Conservation (phyloP, 2,888 invertebrate genomes). For the Tanypteryx hageni region DNA sequence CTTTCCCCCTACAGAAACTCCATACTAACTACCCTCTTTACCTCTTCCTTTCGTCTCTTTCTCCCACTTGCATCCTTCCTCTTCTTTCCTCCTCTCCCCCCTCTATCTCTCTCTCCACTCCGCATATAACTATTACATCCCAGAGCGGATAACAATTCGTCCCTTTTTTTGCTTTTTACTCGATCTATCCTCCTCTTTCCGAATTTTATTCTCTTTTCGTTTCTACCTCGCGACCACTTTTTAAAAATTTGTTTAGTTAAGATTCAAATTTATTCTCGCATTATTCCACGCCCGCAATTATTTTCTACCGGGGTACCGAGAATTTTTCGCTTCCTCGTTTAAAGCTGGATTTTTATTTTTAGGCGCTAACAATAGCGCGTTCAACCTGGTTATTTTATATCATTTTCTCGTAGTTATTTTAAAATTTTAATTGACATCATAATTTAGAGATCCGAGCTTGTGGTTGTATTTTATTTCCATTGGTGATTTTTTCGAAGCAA, state of each 20-base stretch:
- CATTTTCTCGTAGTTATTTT: no score
- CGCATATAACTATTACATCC: background rate
- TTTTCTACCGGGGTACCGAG: background rate
- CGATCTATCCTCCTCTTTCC: background rate
- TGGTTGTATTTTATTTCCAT: no score
- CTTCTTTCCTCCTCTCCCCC: background rate
- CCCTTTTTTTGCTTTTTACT: background rate
- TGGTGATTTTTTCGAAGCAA: no score
- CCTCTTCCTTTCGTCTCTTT: background rate
- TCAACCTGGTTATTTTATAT: no score
- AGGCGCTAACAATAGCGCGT: background rate
- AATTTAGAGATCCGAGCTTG: no score
- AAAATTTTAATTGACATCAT: no score
- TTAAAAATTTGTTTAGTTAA: background rate
- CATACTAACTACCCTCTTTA: background rate
- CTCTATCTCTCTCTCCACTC: no score
- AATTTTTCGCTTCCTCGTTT: background rate
- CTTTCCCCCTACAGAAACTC: background rate
- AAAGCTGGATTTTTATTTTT: background rate
- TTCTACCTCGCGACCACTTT: background rate
- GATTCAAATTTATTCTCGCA: conserved; percentile 3
- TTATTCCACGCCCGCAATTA: background rate
- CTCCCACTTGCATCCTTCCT: background rate
- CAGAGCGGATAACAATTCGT: background rate
- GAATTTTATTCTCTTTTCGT: background rate